These are phyloP conservation scores for Drosophila subpulchrella DNA, from an alignment of 1,140 invertebrate species.

Conservation along the genomic window DNA sequence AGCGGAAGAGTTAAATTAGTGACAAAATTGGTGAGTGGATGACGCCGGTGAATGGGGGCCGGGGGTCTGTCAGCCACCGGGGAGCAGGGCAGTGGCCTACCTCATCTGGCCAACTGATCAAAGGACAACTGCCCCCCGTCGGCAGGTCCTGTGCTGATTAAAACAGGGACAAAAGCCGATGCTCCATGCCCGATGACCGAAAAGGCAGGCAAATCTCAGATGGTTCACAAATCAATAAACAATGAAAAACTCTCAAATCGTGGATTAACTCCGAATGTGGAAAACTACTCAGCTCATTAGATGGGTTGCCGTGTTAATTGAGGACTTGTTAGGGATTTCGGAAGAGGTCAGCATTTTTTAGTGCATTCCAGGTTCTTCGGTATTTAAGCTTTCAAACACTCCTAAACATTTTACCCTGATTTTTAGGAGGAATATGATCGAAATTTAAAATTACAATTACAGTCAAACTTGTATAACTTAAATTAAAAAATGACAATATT, in stretches of 20 bases:
- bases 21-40: conserved; percentile 52
- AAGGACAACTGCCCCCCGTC: conserved; percentile 2
- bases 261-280: neutral
- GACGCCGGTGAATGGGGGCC: conserved; percentile 1
- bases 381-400: no score
- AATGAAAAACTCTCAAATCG: neutral
- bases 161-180: neutral
- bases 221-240: neutral
- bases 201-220: conserved; percentile 1
- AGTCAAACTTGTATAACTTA: no score
- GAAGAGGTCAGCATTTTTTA: no score
- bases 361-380: no score
- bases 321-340: no score
- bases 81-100: neutral
- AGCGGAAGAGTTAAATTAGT: conserved; percentile 65
- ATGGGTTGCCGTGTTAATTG: no score
- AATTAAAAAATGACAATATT: no score
- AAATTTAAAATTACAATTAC: no score
- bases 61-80: neutral
- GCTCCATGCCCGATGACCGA: neutral
- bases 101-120: conserved; percentile 1
- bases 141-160: conserved; percentile 32
- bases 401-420: no score
- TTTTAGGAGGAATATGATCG: no score
- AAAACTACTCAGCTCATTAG: neutral